phyloP scores from a whole-genome alignment of 2,888 invertebrate genomes.

The Temnothorax rugatulus region DNA sequence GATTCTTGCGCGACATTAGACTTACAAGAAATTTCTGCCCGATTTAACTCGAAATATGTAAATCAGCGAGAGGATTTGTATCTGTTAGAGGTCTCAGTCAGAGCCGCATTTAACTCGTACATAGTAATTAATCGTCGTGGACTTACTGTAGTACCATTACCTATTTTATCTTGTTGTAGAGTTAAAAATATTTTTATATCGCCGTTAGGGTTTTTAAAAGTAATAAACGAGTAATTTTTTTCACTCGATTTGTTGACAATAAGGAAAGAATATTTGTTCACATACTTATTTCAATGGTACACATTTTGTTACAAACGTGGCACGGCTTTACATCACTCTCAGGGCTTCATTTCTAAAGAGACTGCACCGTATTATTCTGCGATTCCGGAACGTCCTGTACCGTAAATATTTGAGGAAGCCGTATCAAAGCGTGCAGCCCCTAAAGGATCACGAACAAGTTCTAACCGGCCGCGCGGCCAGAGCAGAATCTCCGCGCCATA shows the following conservation, averaged over 20 bases:
- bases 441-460: constrained; percentile 56
- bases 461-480: constrained; percentile 46
- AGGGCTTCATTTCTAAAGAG: constrained; percentile 48
- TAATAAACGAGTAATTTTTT: background rate
- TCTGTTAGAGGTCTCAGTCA: background rate
- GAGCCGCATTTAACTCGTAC: background rate
- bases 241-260: background rate
- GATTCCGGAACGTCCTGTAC: constrained; percentile 54
- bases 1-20: constrained; percentile 37
- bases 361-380: constrained; percentile 52
- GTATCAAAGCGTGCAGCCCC: constrained; percentile 54
- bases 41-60: constrained; percentile 42
- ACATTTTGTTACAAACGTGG: constrained; percentile 28
- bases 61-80: constrained; percentile 27
- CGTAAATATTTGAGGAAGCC: constrained; percentile 58
- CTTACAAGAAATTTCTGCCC: constrained; percentile 21
- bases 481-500: constrained; percentile 47
- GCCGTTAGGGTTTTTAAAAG: background rate
- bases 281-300: background rate
- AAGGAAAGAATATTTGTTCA: background rate
- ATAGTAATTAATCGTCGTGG: background rate
- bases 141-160: background rate
- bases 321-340: constrained; percentile 17
- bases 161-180: background rate
- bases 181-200: background rate